Conservation (phyloP, 1,140 invertebrate species). For the Panagrolaimus sp. region DNA sequence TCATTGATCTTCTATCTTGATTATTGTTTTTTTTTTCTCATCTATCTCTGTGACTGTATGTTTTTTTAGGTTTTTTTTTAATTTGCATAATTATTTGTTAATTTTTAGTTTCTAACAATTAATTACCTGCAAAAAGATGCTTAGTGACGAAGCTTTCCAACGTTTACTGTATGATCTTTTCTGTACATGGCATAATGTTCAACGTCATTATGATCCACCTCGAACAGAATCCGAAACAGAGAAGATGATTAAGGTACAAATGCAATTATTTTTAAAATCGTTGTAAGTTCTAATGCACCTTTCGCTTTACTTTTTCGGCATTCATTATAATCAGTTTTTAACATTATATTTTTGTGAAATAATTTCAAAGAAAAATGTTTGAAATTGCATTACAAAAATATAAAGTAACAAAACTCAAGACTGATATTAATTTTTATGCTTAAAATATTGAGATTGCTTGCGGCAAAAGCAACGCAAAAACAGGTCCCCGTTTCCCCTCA, state of each 20-base stretch:
- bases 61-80: too few species aligned
- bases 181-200: constrained; percentile 59
- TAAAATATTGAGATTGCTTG: background rate
- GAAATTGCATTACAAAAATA: constrained; percentile 2
- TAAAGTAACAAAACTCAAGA: background rate
- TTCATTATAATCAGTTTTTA: background rate
- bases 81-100: too few species aligned
- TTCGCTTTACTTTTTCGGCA: constrained; percentile 15
- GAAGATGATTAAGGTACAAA: constrained; percentile 51
- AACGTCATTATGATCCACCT: constrained; percentile 58
- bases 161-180: constrained; percentile 57
- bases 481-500: background rate
- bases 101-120: too few species aligned
- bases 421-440: constrained; percentile 8
- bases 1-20: too few species aligned
- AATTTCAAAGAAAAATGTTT: constrained; percentile 2
- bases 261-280: constrained; percentile 19
- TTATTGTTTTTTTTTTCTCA: too few species aligned
- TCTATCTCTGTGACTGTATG: too few species aligned
- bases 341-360: constrained; percentile 1
- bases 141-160: constrained; percentile 56
- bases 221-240: constrained; percentile 56
- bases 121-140: constrained; percentile 28
- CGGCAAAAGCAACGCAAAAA: background rate
- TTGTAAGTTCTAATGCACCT: constrained; percentile 6